phyloP scores from a whole-genome alignment of 2,113 vertebrate genomes.

The Perca schrenkii region DNA sequence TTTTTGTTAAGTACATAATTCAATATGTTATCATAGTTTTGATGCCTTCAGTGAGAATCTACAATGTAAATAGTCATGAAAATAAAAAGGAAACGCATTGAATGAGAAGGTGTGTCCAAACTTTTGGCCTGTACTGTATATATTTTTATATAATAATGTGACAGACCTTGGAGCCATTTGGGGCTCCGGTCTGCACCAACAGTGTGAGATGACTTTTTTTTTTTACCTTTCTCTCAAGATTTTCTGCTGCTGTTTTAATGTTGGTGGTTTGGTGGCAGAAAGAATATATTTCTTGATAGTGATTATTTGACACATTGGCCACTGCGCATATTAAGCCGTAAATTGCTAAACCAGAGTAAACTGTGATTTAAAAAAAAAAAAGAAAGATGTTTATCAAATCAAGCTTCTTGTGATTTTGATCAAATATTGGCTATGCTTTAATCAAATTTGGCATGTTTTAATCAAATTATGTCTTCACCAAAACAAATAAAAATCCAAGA shows the following conservation, averaged over 20 bases:
- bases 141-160: not conserved
- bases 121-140: no score
- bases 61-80: no score
- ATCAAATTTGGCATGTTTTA: not conserved
- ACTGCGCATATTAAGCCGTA: not conserved
- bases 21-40: no score
- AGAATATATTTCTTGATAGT: no score
- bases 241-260: not conserved
- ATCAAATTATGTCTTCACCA: constrained; percentile 24
- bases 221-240: not conserved
- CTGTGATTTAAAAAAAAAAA: not conserved
- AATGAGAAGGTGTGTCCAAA: no score
- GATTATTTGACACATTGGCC: not conserved
- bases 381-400: constrained; percentile 6
- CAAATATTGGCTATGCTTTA: not conserved
- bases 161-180: constrained; percentile 22
- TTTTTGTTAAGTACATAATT: no score
- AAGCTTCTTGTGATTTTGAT: constrained; percentile 18
- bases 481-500: constrained; percentile 3
- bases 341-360: not conserved
- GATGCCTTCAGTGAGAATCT: no score
- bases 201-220: not conserved
- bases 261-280: not conserved
- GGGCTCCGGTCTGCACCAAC: not conserved
- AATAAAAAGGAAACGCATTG: no score